phyloP scores from a whole-genome alignment of 2,888 invertebrate genomes.

The Noctua janthe region DNA sequence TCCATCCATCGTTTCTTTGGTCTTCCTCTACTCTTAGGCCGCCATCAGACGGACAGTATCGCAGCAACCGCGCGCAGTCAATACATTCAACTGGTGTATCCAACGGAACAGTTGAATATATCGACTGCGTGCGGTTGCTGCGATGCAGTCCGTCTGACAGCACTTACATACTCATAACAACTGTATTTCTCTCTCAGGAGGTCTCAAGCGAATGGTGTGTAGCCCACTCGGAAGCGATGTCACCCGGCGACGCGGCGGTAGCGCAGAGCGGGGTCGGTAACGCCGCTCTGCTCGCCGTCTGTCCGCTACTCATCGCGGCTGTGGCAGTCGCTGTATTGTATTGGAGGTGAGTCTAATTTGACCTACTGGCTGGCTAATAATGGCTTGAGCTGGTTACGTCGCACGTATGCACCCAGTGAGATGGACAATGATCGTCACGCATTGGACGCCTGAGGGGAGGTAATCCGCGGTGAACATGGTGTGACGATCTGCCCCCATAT shows the following conservation, averaged over 20 bases:
- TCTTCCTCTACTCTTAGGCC: too few relatives aligned
- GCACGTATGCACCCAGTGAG: too few relatives aligned
- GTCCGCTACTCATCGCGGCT: conserved; percentile 78
- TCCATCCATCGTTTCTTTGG: too few relatives aligned
- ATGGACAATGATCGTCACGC: background rate
- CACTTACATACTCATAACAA: background rate
- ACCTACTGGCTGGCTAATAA: background rate
- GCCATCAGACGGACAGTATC: too few relatives aligned
- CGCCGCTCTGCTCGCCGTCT: conserved; percentile 79
- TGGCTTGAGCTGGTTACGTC: background rate
- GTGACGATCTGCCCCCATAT: background rate
- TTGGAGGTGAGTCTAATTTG: conserved; percentile 74
- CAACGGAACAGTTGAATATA: too few relatives aligned
- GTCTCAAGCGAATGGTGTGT: conserved; percentile 84
- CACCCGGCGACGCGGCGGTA: conserved; percentile 70
- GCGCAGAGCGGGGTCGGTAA: conserved; percentile 70
- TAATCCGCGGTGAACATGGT: background rate
- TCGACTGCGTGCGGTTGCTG: too few relatives aligned
- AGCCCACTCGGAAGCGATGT: conserved; percentile 81
- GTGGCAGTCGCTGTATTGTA: conserved; percentile 80
- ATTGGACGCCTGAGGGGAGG: background rate
- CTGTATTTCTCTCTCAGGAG: conserved; percentile 70
- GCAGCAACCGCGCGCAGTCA: too few relatives aligned
- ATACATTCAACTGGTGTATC: too few relatives aligned
- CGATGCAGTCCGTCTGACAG: too few relatives aligned